Conservation (phyloP, 2,797 vertebrate species). For the Steatocranus sp. region DNA sequence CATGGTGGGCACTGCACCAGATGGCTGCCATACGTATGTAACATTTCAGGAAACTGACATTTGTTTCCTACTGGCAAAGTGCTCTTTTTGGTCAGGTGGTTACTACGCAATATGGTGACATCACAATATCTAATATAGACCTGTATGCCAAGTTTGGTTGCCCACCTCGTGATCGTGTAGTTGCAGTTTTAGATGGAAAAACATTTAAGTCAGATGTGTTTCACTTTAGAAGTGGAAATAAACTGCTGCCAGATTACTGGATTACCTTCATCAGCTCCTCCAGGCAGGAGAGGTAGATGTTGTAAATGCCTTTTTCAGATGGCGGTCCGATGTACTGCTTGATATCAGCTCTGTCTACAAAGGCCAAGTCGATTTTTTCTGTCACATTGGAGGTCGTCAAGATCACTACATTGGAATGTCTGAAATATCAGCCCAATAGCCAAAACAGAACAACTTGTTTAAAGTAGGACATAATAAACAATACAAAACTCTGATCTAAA, state of each 20-base stretch:
- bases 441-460: not conserved
- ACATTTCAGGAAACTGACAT: not conserved
- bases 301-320: constrained; percentile 88
- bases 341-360: constrained; percentile 96
- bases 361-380: constrained; percentile 94
- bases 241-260: not conserved
- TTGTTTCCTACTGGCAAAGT: not conserved
- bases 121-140: not conserved
- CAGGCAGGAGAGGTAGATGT: constrained; percentile 92
- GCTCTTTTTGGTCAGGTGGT: not conserved
- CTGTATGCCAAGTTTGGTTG: not conserved
- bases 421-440: constrained; percentile 35
- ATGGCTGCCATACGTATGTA: not conserved
- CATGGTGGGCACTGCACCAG: not conserved
- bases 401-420: constrained; percentile 95
- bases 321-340: constrained; percentile 95
- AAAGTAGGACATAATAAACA: not conserved
- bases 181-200: not conserved
- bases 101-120: not conserved
- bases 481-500: not conserved
- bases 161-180: not conserved
- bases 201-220: not conserved
- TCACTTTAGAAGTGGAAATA: not conserved
- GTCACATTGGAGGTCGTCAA: constrained; percentile 97
- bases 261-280: constrained; percentile 97